Conservation (phyloP, 2,888 invertebrate genomes). For the Philhelius pedissequus region DNA sequence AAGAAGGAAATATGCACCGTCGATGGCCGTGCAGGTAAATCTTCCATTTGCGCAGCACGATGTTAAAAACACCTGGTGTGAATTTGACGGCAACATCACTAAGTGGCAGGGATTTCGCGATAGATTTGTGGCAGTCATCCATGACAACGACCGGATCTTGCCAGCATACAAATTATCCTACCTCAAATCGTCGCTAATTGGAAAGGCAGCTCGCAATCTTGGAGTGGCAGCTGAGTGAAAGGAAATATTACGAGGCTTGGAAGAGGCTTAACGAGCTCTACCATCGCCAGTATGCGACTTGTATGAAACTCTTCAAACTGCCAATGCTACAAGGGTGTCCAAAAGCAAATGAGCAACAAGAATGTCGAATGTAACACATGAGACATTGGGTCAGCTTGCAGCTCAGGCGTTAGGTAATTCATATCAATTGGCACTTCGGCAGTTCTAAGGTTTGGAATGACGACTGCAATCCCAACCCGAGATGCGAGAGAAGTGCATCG, state of each 20-base stretch:
- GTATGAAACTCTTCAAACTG: neutral
- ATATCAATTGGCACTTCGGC: no score
- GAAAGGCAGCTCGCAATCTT: no score
- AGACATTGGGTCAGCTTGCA: neutral
- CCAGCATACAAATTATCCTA: constrained; percentile 11
- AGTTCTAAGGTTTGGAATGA: no score
- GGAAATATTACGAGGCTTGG: neutral
- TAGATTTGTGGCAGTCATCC: neutral
- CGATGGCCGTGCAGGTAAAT: neutral
- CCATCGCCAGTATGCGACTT: neutral
- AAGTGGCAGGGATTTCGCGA: constrained; percentile 7
- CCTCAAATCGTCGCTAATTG: neutral
- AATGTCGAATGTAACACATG: neutral
- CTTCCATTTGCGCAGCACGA: neutral
- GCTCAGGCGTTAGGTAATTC: no score
- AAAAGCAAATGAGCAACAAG: neutral
- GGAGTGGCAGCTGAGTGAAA: constrained; percentile 14
- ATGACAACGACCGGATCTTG: neutral
- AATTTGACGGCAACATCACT: neutral
- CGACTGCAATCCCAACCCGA: no score
- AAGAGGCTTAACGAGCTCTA: neutral
- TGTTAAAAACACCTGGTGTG: neutral
- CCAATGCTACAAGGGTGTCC: neutral
- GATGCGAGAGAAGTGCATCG: no score
- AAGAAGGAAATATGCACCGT: neutral